Evolutionary conservation across 2,113 vertebrate species (phyloP), one percentile per base, ranked within the genome.

Genomic region (Thryonomys swinderianus): DNA sequence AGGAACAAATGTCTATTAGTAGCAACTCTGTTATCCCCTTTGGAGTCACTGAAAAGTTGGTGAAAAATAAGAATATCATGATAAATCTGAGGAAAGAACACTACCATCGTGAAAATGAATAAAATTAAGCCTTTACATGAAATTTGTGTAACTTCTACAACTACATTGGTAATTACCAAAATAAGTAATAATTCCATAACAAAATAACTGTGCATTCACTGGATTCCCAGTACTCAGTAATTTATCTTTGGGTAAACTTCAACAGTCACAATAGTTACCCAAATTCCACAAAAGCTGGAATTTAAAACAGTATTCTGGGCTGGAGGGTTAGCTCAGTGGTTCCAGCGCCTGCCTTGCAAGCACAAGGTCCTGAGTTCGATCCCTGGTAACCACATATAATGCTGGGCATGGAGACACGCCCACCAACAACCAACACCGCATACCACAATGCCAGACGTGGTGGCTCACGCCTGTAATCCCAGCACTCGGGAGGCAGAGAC

Each of bases 201-300:
- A 40, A 73, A 93, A 80, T 51, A 57, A 85, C 30, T 79, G 10
- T 37, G 67, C 89, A 90, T 92, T 82, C 30, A 81, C 30, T n/a
- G 67, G 51, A 66, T 20, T 85, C 25, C 12, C n/a, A 86, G 8
- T 61, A 48, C n/a, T 89, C 18, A 27, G 32, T 23, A 74, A 76
- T 53, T 71, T 82, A 67, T 81, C 64, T 85, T 30, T 80, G 34
- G 42, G 11, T 71, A 18, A 95, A 71, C 81, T 83, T 90, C 86
- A 95, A 40, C 82, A 64, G 55, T 88, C 69, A 91, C 51, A 88
- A 84, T 78, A 81, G 55, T 82, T 32, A 64, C 25, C 12, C 32
- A 64, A 78, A 80, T 78, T 84, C 53, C 34, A 88, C 27, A 73
- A 69, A 87, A 83, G 51, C 25, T 45, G 23, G 12, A 27, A 74